Percentiles rank a stretch among this genome's conserved stretches.
Conservation (phyloP, 2,113 vertebrate species). For the Chloropsis cyanopogon region DNA sequence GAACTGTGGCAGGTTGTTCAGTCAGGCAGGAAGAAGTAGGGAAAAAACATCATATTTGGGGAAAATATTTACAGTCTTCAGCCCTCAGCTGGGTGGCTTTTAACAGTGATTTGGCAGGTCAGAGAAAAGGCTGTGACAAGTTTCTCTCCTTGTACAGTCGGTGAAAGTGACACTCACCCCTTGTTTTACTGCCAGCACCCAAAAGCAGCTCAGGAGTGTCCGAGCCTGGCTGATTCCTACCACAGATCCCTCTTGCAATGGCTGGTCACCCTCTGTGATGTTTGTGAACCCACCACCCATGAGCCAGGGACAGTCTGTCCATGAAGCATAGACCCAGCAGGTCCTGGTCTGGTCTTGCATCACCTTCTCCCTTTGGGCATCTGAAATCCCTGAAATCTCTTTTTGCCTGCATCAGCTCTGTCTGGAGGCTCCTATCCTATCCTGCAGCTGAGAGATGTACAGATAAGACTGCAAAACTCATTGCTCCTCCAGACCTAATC, state of each 20-base stretch:
- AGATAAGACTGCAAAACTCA: background rate
- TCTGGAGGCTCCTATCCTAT: background rate
- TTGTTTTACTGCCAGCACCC: background rate
- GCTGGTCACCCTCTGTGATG: background rate
- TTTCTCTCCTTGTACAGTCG: background rate
- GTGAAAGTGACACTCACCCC: accelerated
- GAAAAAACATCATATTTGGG: background rate
- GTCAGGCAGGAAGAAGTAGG: background rate
- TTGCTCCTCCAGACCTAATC: background rate
- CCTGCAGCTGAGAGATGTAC: background rate
- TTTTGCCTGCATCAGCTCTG: background rate
- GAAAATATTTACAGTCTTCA: background rate
- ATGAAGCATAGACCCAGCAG: background rate
- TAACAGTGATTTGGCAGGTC: background rate
- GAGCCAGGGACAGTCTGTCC: accelerated
- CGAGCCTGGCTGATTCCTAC: background rate
- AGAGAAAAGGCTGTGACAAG: background rate
- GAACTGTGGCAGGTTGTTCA: background rate
- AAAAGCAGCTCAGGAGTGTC: background rate
- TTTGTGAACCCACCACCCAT: background rate
- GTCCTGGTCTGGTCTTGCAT: accelerated
- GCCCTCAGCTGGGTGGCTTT: background rate
- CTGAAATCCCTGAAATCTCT: background rate
- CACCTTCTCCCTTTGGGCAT: accelerated
- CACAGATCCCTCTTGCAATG: background rate